Base-by-base conservation (phyloP, 2,113 vertebrate species). In the Bubo scandiacus region DNA sequence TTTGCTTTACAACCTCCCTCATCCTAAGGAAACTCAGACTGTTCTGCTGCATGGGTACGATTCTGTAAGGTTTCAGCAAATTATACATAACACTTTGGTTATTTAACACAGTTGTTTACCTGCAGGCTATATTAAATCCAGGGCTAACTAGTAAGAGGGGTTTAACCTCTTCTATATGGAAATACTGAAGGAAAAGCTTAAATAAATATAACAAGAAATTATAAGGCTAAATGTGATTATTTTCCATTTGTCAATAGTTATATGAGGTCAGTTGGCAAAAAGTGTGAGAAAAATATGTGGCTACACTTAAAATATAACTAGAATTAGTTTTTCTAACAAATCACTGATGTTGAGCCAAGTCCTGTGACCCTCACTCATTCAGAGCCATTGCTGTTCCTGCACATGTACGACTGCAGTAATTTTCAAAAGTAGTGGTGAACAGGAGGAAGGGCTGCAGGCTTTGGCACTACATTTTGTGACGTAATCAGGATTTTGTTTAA, bases 171-270 rank as follows among this genome's bases (percentile, higher is more conserved):
- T 94, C 52, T 89, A 71, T 72, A 92, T 0, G 93, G 94, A 91
- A 94, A 75, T 61, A 92, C 0, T 52, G 92, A 85, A 85, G 83
- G 92, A 95, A 96, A 96, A 93, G 36, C 94, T 93, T 97, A 94
- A 94, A 92, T 96, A 94, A 92, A 88, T 87, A 96, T 36, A 88
- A 80, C 54, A 95, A 88, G 65, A 93, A 95, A 94, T 71, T 88
- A 94, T 86, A 92, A 94, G 26, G 67, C 68, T 91, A 94, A 91
- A 95, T 94, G 94, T 95, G 94, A 94, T 95, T 94, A 97, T 94
- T 96, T 94, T 92, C 82, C 94, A 97, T 87, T 94, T 95, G 91
- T 94, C 91, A 90, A 90, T 75, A 87, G 54, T 96, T 96, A 95
- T 40, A 95, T n/a, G 91, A 97, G 92, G 93, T 96, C 94, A 96